These are phyloP conservation scores for Gordius sp. DNA, from an alignment of 2,888 invertebrate genomes.

Conservation along the genomic window DNA sequence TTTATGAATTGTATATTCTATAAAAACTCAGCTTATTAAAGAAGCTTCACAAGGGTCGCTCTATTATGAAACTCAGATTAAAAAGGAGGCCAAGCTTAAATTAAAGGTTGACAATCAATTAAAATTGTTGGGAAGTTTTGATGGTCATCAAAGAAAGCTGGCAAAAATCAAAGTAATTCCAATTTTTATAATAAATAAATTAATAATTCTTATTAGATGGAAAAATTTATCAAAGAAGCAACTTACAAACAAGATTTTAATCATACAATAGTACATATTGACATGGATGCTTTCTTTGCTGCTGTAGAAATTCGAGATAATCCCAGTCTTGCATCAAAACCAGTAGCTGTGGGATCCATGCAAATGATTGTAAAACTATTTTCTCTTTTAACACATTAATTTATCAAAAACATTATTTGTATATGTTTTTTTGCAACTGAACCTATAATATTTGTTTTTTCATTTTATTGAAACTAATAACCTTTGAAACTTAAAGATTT, in stretches of 20 bases:
- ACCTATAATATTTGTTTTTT: no score
- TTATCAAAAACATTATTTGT: no score
- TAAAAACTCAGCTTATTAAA: background rate
- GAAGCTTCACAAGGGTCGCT: constrained; percentile 32
- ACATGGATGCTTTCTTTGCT: constrained; percentile 40
- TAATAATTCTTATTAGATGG: constrained; percentile 28
- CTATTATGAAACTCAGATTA: constrained; percentile 33
- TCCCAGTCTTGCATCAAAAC: constrained; percentile 29
- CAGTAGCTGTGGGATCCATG: constrained; percentile 37
- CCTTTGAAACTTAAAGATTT: no score
- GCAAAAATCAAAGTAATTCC: constrained; percentile 22
- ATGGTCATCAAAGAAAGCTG: constrained; percentile 25
- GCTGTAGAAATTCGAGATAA: constrained; percentile 35
- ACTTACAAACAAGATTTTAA: constrained; percentile 30
- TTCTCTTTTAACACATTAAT: no score
- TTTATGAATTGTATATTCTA: background rate
- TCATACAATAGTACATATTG: constrained; percentile 34
- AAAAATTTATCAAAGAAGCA: constrained; percentile 27
- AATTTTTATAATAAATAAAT: constrained; percentile 17
- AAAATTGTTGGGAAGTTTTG: constrained; percentile 23
- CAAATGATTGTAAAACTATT: constrained; percentile 33
- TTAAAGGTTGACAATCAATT: constrained; percentile 29
- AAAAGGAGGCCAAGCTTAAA: constrained; percentile 32
- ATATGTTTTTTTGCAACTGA: no score
- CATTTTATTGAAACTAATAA: no score